phyloP scores from a whole-genome alignment of 2,113 vertebrate genomes.

The Rutilus rutilus region DNA sequence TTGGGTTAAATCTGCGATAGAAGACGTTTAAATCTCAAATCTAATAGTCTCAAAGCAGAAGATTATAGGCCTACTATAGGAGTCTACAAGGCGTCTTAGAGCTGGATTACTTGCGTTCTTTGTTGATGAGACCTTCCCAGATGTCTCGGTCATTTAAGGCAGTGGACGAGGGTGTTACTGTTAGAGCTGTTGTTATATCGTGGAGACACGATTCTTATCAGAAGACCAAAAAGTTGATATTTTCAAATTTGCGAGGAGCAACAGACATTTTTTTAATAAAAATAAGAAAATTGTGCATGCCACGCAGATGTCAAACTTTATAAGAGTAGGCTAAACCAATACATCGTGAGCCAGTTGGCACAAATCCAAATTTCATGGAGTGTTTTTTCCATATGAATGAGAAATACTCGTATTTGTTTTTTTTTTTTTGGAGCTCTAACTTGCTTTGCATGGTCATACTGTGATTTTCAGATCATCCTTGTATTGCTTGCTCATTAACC shows the following conservation, averaged over 20 bases:
- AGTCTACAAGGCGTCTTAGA: slow-evolving; percentile 39
- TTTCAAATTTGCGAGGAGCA: neutral
- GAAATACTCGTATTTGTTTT: too few relatives aligned
- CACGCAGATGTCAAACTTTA: neutral
- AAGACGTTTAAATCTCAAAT: slow-evolving; percentile 33
- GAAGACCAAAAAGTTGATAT: neutral
- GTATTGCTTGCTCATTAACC: slow-evolving; percentile 18
- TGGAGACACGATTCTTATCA: neutral
- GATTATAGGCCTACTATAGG: slow-evolving; percentile 40
- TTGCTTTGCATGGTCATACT: slow-evolving; percentile 2
- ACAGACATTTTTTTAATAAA: neutral
- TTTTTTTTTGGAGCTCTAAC: neutral
- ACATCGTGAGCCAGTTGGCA: neutral
- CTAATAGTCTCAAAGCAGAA: slow-evolving; percentile 34
- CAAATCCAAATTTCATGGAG: neutral
- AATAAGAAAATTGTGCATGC: neutral
- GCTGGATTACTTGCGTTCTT: slow-evolving; percentile 51
- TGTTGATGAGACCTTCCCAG: slow-evolving; percentile 31
- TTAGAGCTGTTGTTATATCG: slow-evolving; percentile 1
- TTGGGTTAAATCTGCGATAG: neutral
- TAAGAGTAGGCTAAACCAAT: neutral
- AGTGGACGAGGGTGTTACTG: slow-evolving; percentile 17
- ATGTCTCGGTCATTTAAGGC: neutral
- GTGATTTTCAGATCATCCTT: neutral
- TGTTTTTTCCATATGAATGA: neutral